phyloP scores from a whole-genome alignment of 2,888 invertebrate genomes.

The Tethea ocularis region DNA sequence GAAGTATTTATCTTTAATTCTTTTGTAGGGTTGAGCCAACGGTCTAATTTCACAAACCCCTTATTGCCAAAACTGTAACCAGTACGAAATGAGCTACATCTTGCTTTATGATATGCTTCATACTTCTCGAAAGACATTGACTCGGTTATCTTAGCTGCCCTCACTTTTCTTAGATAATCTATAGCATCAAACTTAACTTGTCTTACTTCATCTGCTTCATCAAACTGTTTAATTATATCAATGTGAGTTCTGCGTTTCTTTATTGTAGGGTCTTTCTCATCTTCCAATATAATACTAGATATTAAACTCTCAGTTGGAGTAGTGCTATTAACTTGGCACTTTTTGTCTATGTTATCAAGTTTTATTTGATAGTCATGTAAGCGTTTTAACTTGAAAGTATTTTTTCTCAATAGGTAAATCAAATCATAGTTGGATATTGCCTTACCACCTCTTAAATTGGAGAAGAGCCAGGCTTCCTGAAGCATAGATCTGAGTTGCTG shows the following conservation, averaged over 20 bases:
- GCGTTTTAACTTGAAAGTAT: slow-evolving; percentile 89
- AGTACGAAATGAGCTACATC: slow-evolving; percentile 87
- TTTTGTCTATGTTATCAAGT: slow-evolving; percentile 76
- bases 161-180: slow-evolving; percentile 83
- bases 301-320: slow-evolving; percentile 51
- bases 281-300: slow-evolving; percentile 68
- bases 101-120: slow-evolving; percentile 90
- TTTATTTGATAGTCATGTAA: slow-evolving; percentile 89
- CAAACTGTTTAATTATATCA: slow-evolving; percentile 79
- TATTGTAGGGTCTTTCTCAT: slow-evolving; percentile 78
- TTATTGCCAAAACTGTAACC: slow-evolving; percentile 74
- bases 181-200: slow-evolving; percentile 81
- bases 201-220: slow-evolving; percentile 82
- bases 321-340: slow-evolving; percentile 43
- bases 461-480: slow-evolving; percentile 88
- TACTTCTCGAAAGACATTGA: slow-evolving; percentile 85
- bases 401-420: slow-evolving; percentile 92
- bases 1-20: slow-evolving; percentile 85
- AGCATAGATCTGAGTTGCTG: slow-evolving; percentile 91
- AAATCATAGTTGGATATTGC: slow-evolving; percentile 85
- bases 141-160: slow-evolving; percentile 83
- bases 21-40: slow-evolving; percentile 85
- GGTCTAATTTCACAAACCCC: slow-evolving; percentile 83
- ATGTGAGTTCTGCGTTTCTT: slow-evolving; percentile 74
- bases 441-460: slow-evolving; percentile 85